These are phyloP conservation scores for Andrena marginata DNA, from an alignment of 2,888 invertebrate genomes.

Conservation along the genomic window DNA sequence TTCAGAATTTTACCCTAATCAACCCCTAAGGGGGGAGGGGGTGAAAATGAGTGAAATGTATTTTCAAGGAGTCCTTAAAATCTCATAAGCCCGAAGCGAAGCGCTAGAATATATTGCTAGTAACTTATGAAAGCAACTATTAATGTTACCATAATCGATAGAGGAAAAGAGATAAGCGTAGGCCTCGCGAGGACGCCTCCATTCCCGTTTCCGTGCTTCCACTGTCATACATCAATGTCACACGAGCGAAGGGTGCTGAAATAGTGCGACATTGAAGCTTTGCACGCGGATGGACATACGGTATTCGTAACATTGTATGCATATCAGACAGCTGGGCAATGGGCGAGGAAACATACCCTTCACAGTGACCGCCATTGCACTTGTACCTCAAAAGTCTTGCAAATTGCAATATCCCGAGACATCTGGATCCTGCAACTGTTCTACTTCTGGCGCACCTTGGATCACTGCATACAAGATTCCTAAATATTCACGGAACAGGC, in stretches of 20 bases:
- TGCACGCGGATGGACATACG: slow-evolving; percentile 72
- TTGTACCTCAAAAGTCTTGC: slow-evolving; percentile 58
- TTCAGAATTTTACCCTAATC: no score
- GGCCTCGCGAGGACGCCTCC: slow-evolving; percentile 23
- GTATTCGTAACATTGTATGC: slow-evolving; percentile 81
- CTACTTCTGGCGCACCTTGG: neutral
- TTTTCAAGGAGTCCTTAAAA: no score
- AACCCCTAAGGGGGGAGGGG: no score
- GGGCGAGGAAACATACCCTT: slow-evolving; percentile 69
- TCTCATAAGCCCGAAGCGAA: no score
- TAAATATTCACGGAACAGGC: neutral
- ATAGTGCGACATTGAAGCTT: slow-evolving; percentile 61
- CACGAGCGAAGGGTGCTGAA: slow-evolving; percentile 47
- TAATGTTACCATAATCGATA: slow-evolving; percentile 20
- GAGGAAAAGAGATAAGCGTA: slow-evolving; percentile 10
- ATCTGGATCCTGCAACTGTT: slow-evolving; percentile 66
- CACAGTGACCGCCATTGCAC: slow-evolving; percentile 65
- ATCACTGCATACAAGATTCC: neutral
- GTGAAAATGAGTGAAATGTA: no score
- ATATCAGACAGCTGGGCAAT: slow-evolving; percentile 82
- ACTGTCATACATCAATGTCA: slow-evolving; percentile 56
- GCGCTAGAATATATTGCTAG: no score
- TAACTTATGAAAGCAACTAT: neutral
- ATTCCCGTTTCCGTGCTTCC: slow-evolving; percentile 29
- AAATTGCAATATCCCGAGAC: slow-evolving; percentile 62